Base-by-base conservation (phyloP, 2,113 vertebrate genomes). In the Chrysemys picta region DNA sequence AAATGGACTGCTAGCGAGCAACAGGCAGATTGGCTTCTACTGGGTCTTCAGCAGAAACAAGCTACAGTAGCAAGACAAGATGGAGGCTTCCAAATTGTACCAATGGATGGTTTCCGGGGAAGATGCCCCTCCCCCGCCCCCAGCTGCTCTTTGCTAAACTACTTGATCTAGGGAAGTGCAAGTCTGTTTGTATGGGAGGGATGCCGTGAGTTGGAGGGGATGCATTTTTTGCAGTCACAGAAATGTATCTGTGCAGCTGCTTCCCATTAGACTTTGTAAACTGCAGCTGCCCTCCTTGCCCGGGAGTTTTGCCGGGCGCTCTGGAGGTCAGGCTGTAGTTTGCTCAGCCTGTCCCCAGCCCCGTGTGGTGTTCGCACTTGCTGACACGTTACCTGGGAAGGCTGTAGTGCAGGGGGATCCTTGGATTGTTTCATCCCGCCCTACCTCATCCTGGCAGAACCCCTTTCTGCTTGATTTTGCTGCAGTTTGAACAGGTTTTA, bases 1-100 rank as follows among this genome's bases (percentile, higher is more conserved):
- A 35, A 22, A 14, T 86, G 49, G 82, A 50, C 45, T 16, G 2
- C 19, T 82, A 72, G 2, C 65, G 93, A 89, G 47, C 52, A 85
- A 5, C 13, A 88, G 78, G 62, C 81, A 72, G 31, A 80, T 93
- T 38, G 84, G 72, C 53, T 84, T 94, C 94, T 96, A 16, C 45
- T 85, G 82, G 53, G 57, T 56, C 14, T 38, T 93, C 38, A 22
- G 50, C 13, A 27, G 75, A 78, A 47, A 78, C 25, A 47, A 78
- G 22, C 42, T 42, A 2, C 42, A 24, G 21, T 27, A 47, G 75
- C 42, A 8, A 78, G 42, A 27, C 6, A 27, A 45, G 38, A 22
- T 25, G 24, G 75, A 12, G 24, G 42, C 12, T 45, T 76, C 75
- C 75, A 45, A 21, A 76, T 47, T 47, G 42, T 7, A 76, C 72